Evolutionary conservation across 2,113 vertebrate species (phyloP).

Genomic region (Hippocampus comes): DNA sequence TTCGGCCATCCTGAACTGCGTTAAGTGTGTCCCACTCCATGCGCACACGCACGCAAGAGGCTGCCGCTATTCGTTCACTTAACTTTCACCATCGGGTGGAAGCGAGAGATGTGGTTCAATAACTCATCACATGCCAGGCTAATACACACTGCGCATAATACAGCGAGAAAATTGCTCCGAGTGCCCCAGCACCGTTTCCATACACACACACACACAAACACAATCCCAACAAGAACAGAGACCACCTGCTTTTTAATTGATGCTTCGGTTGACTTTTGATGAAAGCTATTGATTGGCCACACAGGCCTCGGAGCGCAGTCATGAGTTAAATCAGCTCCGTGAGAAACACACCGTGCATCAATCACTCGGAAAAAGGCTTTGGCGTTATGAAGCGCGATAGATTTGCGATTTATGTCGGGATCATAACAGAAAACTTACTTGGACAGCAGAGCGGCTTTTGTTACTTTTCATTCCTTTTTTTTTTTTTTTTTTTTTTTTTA

Average conservation of each 20-base stretch:
- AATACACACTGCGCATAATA: slow-evolving; percentile 40
- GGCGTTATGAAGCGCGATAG: slow-evolving; percentile 60
- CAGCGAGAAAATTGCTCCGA: slow-evolving; percentile 53
- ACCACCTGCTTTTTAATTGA: slow-evolving; percentile 64
- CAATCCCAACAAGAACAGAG: slow-evolving; percentile 33
- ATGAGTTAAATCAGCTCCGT: slow-evolving; percentile 47
- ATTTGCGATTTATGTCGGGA: slow-evolving; percentile 40
- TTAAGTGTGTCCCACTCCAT: neutral
- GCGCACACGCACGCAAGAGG: neutral
- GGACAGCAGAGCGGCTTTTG: slow-evolving; percentile 72
- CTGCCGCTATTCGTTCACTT: slow-evolving; percentile 30
- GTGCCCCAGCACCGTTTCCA: slow-evolving; percentile 51
- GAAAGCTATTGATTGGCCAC: slow-evolving; percentile 65
- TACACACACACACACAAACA: slow-evolving; percentile 29
- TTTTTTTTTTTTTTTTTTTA: slow-evolving; percentile 29
- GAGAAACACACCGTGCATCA: slow-evolving; percentile 41
- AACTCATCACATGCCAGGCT: slow-evolving; percentile 47
- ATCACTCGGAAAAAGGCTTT: slow-evolving; percentile 54
- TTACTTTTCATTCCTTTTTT: slow-evolving; percentile 40
- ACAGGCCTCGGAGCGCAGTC: slow-evolving; percentile 42
- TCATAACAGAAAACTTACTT: slow-evolving; percentile 72
- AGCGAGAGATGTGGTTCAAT: slow-evolving; percentile 54
- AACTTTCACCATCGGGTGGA: slow-evolving; percentile 38
- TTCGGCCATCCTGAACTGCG: slow-evolving; percentile 23
- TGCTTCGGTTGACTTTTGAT: slow-evolving; percentile 63